phyloP scores from a whole-genome alignment of 92 coral and sea anemone species.

The Epizoanthus fatuus region DNA sequence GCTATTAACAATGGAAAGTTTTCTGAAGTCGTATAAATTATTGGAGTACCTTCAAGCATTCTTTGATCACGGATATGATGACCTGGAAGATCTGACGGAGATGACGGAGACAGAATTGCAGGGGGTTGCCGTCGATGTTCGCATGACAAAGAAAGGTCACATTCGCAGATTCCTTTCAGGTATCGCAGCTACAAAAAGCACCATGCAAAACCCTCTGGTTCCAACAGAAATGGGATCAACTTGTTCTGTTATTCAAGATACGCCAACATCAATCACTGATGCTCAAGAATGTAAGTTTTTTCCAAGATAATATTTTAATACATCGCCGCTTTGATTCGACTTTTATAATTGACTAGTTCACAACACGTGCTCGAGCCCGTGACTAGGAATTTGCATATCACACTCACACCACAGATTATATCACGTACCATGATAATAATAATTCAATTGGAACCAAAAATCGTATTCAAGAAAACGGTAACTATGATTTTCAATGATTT shows the following conservation, averaged over 20 bases:
- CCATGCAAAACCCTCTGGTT: slow-evolving; percentile 27
- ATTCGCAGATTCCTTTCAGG: slow-evolving; percentile 30
- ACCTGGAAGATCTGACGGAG: slow-evolving; percentile 14
- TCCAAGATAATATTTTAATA: background rate
- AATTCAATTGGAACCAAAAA: background rate
- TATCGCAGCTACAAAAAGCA: slow-evolving; percentile 28
- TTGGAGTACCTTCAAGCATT: slow-evolving; percentile 11
- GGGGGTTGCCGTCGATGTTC: slow-evolving; percentile 2
- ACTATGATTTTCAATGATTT: too few species aligned
- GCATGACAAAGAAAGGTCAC: slow-evolving; percentile 15
- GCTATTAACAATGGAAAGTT: background rate
- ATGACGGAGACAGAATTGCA: slow-evolving; percentile 13
- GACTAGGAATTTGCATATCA: slow-evolving; percentile 11
- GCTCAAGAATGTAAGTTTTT: slow-evolving; percentile 27
- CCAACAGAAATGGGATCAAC: slow-evolving; percentile 18
- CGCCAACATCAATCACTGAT: slow-evolving; percentile 24
- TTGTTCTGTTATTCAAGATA: slow-evolving; percentile 25
- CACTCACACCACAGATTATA: background rate
- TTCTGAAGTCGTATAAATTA: slow-evolving; percentile 18
- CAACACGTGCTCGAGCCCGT: slow-evolving; percentile 10
- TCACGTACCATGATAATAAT: background rate
- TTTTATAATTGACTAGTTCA: background rate
- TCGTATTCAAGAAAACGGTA: too few species aligned
- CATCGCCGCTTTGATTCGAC: background rate
- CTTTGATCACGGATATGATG: slow-evolving; percentile 8